phyloP scores from a whole-genome alignment of 2,888 invertebrate genomes.

The Hemaris fuciformis region DNA sequence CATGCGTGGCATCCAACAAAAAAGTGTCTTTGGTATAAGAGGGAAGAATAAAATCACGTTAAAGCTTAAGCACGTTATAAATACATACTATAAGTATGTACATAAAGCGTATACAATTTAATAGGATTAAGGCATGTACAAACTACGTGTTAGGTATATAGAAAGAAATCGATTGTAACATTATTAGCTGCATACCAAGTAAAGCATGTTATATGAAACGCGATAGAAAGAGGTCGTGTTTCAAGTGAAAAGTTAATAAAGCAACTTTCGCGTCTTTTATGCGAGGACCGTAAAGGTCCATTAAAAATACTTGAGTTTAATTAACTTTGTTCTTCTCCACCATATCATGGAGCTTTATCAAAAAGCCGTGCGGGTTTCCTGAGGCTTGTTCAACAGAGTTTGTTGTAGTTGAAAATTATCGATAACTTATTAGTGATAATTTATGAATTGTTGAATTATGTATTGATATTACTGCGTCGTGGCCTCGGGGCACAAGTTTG shows the following conservation, averaged over 20 bases:
- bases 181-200: not conserved
- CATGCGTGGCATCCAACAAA: not conserved
- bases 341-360: not conserved
- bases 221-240: conserved; percentile 28
- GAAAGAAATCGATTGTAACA: not conserved
- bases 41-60: not conserved
- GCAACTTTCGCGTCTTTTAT: conserved; percentile 23
- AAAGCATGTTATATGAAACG: conserved; percentile 23
- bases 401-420: no score
- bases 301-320: conserved; percentile 10
- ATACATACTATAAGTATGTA: no score
- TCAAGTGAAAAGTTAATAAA: conserved; percentile 37
- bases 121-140: not conserved
- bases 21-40: not conserved
- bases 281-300: conserved; percentile 6
- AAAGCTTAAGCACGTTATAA: no score
- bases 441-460: no score
- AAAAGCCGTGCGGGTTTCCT: not conserved
- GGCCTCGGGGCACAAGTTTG: no score
- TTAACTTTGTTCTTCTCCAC: conserved; percentile 7
- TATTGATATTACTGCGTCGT: no score
- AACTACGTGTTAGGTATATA: not conserved
- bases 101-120: no score
- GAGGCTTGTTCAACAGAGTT: not conserved
- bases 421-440: no score